Evolutionary conservation across 2,113 vertebrate species (phyloP), one percentile per base, ranked within the genome.

Genomic region (Chlorodrepanis virens): DNA sequence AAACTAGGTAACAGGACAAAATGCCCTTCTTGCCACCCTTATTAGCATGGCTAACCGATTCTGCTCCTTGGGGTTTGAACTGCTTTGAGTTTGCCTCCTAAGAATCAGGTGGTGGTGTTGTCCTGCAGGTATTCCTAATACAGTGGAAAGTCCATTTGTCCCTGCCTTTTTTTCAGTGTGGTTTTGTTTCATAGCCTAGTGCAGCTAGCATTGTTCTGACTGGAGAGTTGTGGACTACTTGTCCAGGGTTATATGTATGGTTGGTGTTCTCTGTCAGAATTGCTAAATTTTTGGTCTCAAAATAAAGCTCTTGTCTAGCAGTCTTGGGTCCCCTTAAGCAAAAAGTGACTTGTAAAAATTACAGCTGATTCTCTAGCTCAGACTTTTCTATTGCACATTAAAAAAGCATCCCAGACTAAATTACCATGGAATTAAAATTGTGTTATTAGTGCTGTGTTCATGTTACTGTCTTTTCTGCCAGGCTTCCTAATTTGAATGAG

Each of bases 141-240:
- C 1, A 1, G 12, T 15, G n/a, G 13, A 49, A 16, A 23, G 42
- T 59, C 33, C 14, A 5, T 47, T 1, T 1, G 7, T 53, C 83
- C 29, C 9, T 86, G 20, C 29, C 12, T n/a, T 81, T 28, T n/a
- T 35, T 53, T 24, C 29, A 24, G 10, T 33, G 19, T 21, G 7
- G 1, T 23, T 49, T 69, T 59, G 22, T 57, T 89, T 69, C 20
- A 8, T 10, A 61, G 20, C 20, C 6, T 39, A 39, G 11, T 70
- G 20, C 16, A 64, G 6, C 24, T 49, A 28, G 5, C 4, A 3
- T n/a, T 63, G 28, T 49, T 22, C 37, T 77, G 45, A 6, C 28
- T 75, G 64, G n/a, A 50, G 39, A 57, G 21, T 3, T 77, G 39
- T 40, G 31, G 42, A 53, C 13, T 80, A 3, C 33, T 79, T 85